phyloP scores from a whole-genome alignment of 2,888 invertebrate genomes.

The Microdon myrmicae region DNA sequence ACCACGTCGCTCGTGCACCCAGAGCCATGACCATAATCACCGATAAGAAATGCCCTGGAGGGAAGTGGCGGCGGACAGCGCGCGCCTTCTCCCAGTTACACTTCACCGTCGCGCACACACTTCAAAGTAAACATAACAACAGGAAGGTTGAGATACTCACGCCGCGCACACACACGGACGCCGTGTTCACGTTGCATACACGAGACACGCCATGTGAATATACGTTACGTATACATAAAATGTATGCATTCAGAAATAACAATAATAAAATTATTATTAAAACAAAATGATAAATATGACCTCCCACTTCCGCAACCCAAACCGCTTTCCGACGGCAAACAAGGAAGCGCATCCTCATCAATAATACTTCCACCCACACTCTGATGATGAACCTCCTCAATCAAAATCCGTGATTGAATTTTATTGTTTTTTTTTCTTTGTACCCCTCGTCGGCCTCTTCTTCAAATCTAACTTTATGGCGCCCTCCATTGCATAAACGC shows the following conservation, averaged over 20 bases:
- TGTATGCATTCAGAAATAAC: no score
- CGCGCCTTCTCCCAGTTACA: constrained; percentile 10
- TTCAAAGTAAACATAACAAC: constrained; percentile 36
- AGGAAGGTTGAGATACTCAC: no score
- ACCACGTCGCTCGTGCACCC: neutral
- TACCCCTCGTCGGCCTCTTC: no score
- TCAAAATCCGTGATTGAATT: no score
- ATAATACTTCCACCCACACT: constrained; percentile 26
- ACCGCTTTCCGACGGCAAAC: no score
- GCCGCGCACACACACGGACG: constrained; percentile 21
- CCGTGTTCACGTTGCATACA: no score
- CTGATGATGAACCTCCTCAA: constrained; percentile 36
- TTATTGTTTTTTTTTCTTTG: constrained; percentile 24
- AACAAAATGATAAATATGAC: no score
- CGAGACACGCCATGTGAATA: no score
- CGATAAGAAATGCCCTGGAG: constrained; percentile 26
- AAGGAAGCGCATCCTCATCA: constrained; percentile 48
- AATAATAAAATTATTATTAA: no score
- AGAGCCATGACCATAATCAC: constrained; percentile 4
- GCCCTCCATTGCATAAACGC: constrained; percentile 51
- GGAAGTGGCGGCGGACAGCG: neutral
- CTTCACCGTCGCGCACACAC: constrained; percentile 19
- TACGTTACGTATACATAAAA: no score
- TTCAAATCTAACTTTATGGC: no score
- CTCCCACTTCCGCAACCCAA: no score